A percentile compares a stretch with the other conserved stretches of the same genome.
Evolutionary conservation across 1,140 invertebrate genomes (phyloP).

Genomic region (Zelostemma sp.): DNA sequence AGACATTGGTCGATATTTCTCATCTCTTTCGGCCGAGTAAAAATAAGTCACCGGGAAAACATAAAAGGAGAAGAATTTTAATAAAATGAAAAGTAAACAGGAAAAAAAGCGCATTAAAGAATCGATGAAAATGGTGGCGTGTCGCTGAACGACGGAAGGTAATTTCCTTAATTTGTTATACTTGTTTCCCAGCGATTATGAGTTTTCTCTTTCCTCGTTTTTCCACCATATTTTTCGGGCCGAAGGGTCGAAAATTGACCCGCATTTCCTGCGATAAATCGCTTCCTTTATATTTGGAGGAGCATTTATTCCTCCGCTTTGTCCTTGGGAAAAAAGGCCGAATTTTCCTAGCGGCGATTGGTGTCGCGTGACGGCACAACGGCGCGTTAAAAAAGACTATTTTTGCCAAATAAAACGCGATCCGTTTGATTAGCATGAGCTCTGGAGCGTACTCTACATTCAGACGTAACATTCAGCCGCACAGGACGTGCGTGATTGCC

Average conservation of each 20-base stretch:
- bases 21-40: conserved; percentile 36
- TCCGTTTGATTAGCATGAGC: conserved; percentile 34
- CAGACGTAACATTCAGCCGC: conserved; percentile 40
- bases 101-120: conserved; percentile 32
- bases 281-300: neutral
- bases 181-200: conserved; percentile 5
- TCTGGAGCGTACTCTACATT: conserved; percentile 36
- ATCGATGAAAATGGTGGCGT: conserved; percentile 49
- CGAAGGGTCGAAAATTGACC: too few species aligned
- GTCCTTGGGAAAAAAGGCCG: neutral
- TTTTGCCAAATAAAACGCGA: conserved; percentile 43
- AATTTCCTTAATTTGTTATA: conserved; percentile 55
- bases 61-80: conserved; percentile 29
- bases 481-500: conserved; percentile 69
- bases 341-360: neutral
- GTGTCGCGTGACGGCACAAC: conserved; percentile 3
- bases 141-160: conserved; percentile 56
- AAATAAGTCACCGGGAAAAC: conserved; percentile 41
- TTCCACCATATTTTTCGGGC: conserved; percentile 17
- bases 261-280: conserved; percentile 3
- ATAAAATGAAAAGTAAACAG: conserved; percentile 33
- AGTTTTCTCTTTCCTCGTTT: conserved; percentile 8
- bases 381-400: conserved; percentile 18
- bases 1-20: conserved; percentile 48
- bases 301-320: neutral